These are phyloP conservation scores for Athripsodes cinereus DNA, from an alignment of 2,888 invertebrate species.

Conservation along the genomic window DNA sequence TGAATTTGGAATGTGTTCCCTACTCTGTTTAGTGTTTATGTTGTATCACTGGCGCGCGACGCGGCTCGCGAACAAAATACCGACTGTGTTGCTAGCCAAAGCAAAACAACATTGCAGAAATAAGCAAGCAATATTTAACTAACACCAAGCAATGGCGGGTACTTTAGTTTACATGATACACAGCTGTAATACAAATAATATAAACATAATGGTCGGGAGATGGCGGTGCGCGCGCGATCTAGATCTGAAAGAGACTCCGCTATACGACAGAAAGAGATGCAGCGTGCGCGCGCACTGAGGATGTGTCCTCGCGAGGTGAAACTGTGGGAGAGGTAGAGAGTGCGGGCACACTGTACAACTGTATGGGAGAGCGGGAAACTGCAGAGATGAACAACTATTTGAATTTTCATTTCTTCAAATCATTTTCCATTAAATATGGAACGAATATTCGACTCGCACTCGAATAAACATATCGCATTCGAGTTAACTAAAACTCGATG, in stretches of 20 bases:
- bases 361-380: neutral
- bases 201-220: slow-evolving; percentile 46
- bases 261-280: neutral
- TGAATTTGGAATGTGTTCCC: too few species aligned
- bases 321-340: neutral
- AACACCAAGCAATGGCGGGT: slow-evolving; percentile 41
- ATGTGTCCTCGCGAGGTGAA: neutral
- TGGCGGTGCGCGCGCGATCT: slow-evolving; percentile 42
- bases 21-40: neutral
- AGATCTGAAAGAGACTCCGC: slow-evolving; percentile 16
- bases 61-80: slow-evolving; percentile 16
- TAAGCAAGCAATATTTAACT: slow-evolving; percentile 57
- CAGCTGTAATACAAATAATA: slow-evolving; percentile 57
- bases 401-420: neutral
- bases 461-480: too few species aligned
- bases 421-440: neutral
- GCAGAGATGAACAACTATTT: neutral
- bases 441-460: too few species aligned
- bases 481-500: too few species aligned
- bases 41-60: slow-evolving; percentile 4
- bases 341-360: neutral
- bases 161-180: slow-evolving; percentile 57
- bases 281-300: neutral
- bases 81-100: slow-evolving; percentile 29
- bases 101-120: slow-evolving; percentile 53